Evolutionary conservation across 2,113 vertebrate genomes (phyloP), one percentile per base, ranked within the genome.

Genomic region (Barnardius zonarius): DNA sequence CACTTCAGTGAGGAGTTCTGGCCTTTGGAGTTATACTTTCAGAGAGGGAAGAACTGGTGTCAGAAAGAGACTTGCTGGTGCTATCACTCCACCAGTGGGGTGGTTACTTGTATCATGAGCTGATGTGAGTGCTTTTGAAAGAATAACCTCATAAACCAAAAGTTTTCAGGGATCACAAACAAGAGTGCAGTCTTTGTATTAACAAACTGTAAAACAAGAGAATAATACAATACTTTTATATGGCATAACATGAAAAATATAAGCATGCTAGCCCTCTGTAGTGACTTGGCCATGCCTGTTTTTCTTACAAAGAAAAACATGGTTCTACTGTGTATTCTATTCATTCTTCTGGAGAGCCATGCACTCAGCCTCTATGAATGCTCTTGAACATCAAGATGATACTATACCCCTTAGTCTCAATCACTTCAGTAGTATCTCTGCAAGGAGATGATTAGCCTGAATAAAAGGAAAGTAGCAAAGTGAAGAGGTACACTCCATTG

Each of bases 311-410:
- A 79, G 48, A 75, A 96, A 93, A 91, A 76, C 20, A 52, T 5
- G 17, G 80, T 95, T 96, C 83, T 95, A 57, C 59, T 93, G 37
- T 86, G 76, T 93, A 89, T 92, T 93, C 61, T 95, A 79, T 83
- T 96, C 90, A 84, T 94, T 95, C 86, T 96, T 86, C 73, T 88
- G 67, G 33, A 83, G 72, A 91, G 88, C 96, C 88, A 85, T 83
- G 74, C 93, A 95, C 90, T 97, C 88, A 94, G 86, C 95, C 96
- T 94, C 90, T 80, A 82, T 69, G 87, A 97, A 96, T 46, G 74
- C 94, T 95, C 93, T 95, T 97, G 88, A 96, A 51, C 27, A 12
- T 92, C 88, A 96, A 97, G 87, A 82, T 82, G 95, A 80, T 96
- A 83, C 78, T 92, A 13, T 33, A 84, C 31, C 78, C 72, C 79